phyloP scores from a whole-genome alignment of 2,113 vertebrate species.

The human region GRCh38 chr7:21193001-21193500 shows the following conservation, averaged over 20 bases:
- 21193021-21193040: not conserved
- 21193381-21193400: not conserved
- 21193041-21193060: not conserved
- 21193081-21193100: not conserved
- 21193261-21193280: not conserved
- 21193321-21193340: not conserved
- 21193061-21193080: not conserved
- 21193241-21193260: not conserved
- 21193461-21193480: not conserved
- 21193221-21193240: not conserved
- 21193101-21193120: not conserved
- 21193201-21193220: not conserved
- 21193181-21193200: not conserved
- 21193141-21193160: not conserved
- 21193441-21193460: not conserved
- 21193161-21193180: not conserved
- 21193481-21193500: conserved; percentile 20
- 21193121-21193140: not conserved
- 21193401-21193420: conserved; percentile 21
- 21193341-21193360: not conserved
- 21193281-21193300: not conserved
- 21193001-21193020: not conserved
- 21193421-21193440: not conserved
- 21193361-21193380: not conserved
- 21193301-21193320: not conserved